A percentile compares a stretch with the other conserved stretches of the same genome.
Evolutionary conservation across 2,113 vertebrate genomes (phyloP).

Genomic region (Xiphophorus couchianus): DNA sequence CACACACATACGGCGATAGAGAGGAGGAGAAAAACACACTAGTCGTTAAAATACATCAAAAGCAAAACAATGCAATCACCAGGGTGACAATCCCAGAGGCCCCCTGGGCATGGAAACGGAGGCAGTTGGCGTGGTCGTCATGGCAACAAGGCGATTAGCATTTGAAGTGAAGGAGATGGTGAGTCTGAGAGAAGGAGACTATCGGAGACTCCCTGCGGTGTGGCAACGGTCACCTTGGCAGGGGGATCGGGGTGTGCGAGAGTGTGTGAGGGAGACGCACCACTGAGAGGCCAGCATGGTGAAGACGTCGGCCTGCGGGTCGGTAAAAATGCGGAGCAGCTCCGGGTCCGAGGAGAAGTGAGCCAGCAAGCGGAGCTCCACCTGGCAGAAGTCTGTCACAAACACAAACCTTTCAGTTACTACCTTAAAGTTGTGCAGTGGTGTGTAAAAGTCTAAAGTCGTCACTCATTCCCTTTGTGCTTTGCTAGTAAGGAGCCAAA

Average conservation of each 20-base stretch:
- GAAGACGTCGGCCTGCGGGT: slow-evolving; percentile 86
- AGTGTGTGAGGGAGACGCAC: slow-evolving; percentile 71
- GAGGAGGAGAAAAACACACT: background rate
- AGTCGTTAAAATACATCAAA: slow-evolving; percentile 26
- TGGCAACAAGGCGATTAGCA: slow-evolving; percentile 65
- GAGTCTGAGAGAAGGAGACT: background rate
- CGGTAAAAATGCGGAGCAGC: slow-evolving; percentile 86
- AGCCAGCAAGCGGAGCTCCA: slow-evolving; percentile 91
- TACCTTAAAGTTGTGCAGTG: background rate
- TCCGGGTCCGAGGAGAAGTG: slow-evolving; percentile 92
- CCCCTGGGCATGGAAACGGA: slow-evolving; percentile 33
- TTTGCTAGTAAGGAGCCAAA: background rate
- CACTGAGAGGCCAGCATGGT: slow-evolving; percentile 88
- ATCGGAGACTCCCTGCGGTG: slow-evolving; percentile 18
- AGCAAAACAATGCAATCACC: slow-evolving; percentile 31
- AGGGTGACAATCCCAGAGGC: slow-evolving; percentile 27
- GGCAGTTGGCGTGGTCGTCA: slow-evolving; percentile 56
- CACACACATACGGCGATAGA: background rate
- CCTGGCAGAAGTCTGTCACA: slow-evolving; percentile 90
- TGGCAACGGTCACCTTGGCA: slow-evolving; percentile 44
- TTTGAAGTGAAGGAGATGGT: slow-evolving; percentile 46
- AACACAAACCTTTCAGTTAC: slow-evolving; percentile 6
- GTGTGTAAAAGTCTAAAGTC: background rate
- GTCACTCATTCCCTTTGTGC: background rate
- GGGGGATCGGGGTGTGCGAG: slow-evolving; percentile 4